These are phyloP conservation scores for Meteorus colon DNA, from an alignment of 2,888 invertebrate genomes.

Conservation along the genomic window DNA sequence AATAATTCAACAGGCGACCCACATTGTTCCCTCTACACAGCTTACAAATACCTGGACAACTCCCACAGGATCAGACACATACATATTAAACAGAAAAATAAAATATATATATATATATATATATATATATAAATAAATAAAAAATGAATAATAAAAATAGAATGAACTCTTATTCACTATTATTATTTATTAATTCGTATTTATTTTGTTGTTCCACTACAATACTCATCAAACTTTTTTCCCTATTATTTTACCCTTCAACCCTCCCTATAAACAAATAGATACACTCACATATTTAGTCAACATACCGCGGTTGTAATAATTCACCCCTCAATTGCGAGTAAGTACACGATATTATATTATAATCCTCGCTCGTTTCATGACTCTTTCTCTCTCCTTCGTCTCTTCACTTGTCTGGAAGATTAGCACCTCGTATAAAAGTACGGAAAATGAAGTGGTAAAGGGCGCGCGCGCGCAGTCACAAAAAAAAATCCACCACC, in stretches of 20 bases:
- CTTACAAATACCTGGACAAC: slow-evolving; percentile 39
- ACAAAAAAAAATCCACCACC: slow-evolving; percentile 31
- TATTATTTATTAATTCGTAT: too few species aligned
- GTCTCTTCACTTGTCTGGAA: slow-evolving; percentile 66
- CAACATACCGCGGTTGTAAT: neutral
- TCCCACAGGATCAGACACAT: slow-evolving; percentile 29
- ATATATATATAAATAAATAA: neutral
- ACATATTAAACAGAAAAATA: neutral
- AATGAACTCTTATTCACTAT: too few species aligned
- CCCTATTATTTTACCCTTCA: too few species aligned
- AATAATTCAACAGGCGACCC: slow-evolving; percentile 71
- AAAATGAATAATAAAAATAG: neutral
- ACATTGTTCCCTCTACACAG: slow-evolving; percentile 64
- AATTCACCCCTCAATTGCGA: neutral
- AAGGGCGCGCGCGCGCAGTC: neutral
- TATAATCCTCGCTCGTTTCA: slow-evolving; percentile 63
- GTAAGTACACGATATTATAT: slow-evolving; percentile 63
- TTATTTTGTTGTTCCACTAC: too few species aligned
- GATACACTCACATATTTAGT: too few species aligned
- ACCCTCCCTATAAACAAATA: too few species aligned
- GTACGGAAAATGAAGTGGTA: slow-evolving; percentile 63
- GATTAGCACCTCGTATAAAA: slow-evolving; percentile 73
- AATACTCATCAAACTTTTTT: too few species aligned
- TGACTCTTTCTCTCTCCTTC: slow-evolving; percentile 22
- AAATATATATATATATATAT: neutral